Evolutionary conservation across 2,113 vertebrate species (phyloP), one percentile per base, ranked within the genome.

Genomic region (Atlantisia rogersi): DNA sequence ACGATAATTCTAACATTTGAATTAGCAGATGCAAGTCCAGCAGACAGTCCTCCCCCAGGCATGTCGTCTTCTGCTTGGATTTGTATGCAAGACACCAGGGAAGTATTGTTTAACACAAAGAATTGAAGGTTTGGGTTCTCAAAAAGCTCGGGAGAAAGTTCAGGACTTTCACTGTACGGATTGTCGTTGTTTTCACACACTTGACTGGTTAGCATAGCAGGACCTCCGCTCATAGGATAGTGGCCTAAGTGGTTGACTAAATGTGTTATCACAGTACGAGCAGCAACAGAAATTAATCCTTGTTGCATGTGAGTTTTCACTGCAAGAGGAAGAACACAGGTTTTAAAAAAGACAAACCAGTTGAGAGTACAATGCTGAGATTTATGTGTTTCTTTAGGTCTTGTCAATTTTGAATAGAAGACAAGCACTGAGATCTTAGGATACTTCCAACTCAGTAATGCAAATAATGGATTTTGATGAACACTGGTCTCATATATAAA

Each of bases 101-200:
- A 99, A 93, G 99, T 98, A 91, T 99, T 99, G 88, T 99, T 99
- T 82, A 99, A 98, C 52, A 99, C 99, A 90, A 99, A 99, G 95
- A 99, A 99, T 65, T 99, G 99, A 55, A 99, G 98, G 97, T 99
- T 99, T 81, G 99, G 99, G 56, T 98, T 99, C 90, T 99, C 98
- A 98, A 99, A 99, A 87, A 99, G 99, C 92, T 99, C 99, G 77
- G 99, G 99, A 87, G 98, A 99, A 56, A 99, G 99, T 93, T 99
- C 99, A 39, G 98, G 96, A 76, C 98, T 99, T 97, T 99, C 99
- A 92, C 98, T 99, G 97, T 98, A 99, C 1, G 99, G 99, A 96
- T 99, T 99, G 98, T 99, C 99, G 0, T 99, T 99, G 97, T 99
- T 99, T 98, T 99, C 99, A 97, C 99, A 99, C 87, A 99, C 98